Evolutionary conservation across 2,113 vertebrate species (phyloP).

Genomic region (Australoheros scitulus): DNA sequence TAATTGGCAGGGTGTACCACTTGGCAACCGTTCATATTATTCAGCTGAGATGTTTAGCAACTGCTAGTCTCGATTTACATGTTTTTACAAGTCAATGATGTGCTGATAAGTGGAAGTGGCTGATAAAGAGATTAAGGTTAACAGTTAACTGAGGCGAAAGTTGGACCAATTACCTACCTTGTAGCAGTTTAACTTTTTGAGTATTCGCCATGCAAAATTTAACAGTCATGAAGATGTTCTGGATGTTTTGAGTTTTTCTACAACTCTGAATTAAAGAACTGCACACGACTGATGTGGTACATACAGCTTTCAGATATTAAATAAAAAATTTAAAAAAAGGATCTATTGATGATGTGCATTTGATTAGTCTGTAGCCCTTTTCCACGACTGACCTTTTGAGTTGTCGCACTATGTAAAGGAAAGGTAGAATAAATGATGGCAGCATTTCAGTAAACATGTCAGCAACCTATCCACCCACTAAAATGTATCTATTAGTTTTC

Average conservation of each 20-base stretch:
- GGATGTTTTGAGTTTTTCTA: background rate
- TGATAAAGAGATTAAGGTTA: background rate
- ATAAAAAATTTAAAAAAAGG: background rate
- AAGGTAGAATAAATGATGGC: background rate
- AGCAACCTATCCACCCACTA: background rate
- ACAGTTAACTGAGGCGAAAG: background rate
- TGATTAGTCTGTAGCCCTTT: background rate
- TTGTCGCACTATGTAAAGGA: accelerated
- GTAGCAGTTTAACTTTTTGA: background rate
- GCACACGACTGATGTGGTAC: background rate
- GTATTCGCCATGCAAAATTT: background rate
- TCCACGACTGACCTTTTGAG: no score
- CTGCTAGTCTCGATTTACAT: background rate
- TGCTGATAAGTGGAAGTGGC: background rate
- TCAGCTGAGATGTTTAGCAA: background rate
- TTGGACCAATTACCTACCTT: background rate
- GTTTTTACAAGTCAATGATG: background rate
- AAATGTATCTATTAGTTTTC: no score
- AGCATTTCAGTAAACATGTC: background rate
- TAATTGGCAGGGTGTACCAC: background rate
- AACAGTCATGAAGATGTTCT: background rate
- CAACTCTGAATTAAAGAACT: conserved; percentile 1
- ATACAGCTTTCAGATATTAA: background rate
- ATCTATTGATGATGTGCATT: background rate
- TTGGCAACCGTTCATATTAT: background rate